These are phyloP conservation scores for Dendrophyllia cribrosa DNA, from an alignment of 64 coral and sea anemone species.

Conservation along the genomic window DNA sequence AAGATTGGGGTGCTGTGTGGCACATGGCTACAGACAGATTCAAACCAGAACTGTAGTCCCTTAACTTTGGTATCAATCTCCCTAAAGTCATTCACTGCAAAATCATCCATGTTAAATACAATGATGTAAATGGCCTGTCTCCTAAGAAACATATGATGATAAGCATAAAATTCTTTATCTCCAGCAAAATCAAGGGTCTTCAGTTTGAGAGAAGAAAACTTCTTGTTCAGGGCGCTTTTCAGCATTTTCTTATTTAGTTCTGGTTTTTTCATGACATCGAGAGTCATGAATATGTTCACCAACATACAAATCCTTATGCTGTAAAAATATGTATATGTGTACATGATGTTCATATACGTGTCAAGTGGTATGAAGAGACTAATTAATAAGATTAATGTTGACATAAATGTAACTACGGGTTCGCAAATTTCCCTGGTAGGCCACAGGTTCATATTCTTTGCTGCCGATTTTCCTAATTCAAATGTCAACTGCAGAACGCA, in stretches of 20 bases:
- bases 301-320: too few relatives aligned
- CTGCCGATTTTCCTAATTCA: too few relatives aligned
- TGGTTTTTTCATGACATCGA: conserved; percentile 1
- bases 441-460: too few relatives aligned
- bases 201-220: conserved; percentile 46
- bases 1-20: conserved; percentile 46
- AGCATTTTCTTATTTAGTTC: conserved; percentile 6
- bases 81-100: conserved; percentile 15
- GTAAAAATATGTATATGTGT: too few relatives aligned
- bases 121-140: conserved; percentile 57
- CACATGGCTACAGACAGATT: conserved; percentile 55
- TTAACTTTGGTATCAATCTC: not conserved
- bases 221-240: conserved; percentile 41
- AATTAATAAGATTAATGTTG: too few relatives aligned
- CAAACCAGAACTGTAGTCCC: conserved; percentile 64
- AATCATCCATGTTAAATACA: conserved; percentile 63
- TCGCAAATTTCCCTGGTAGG: too few relatives aligned
- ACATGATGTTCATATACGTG: too few relatives aligned
- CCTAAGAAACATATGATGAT: conserved; percentile 72
- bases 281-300: too few relatives aligned
- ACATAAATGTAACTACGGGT: too few relatives aligned
- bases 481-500: too few relatives aligned
- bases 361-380: too few relatives aligned
- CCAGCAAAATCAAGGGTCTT: conserved; percentile 83
- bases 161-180: conserved; percentile 63